Base-by-base conservation (phyloP, 2,797 vertebrate genomes). In the Mycteria americana region DNA sequence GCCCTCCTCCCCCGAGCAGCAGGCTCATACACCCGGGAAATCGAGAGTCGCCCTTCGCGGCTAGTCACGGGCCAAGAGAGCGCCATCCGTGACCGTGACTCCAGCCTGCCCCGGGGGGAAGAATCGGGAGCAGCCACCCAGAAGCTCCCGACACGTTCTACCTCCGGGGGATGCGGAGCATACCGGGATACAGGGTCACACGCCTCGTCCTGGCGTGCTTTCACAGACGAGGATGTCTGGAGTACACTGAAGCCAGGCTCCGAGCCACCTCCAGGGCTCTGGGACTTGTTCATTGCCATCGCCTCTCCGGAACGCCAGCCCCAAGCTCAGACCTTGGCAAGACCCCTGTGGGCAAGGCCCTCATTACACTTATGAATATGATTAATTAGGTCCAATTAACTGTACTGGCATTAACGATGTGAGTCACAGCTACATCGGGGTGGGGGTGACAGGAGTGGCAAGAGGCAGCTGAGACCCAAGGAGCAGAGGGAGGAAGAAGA, bases 331-430 rank as follows among this genome's bases (percentile, higher is more conserved):
- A 67, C 82, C 87, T 89, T 68, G 9, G 12, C 24, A 23, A 95
- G 90, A 96, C 81, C 75, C 84, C 78, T 69, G 33, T 80, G 70
- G 72, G 67, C 78, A 92, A 87, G 43, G 59, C 63, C 68, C 46
- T 95, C 60, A 18, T 90, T 92, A 88, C 70, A 56, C n/a, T 88
- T 85, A 80, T 25, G 51, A 91, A 88, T 92, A 93, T 48, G 53
- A 96, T 96, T 93, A 95, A 95, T 91, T 80, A 91, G 72, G 64
- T 53, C 73, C 64, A 95, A 83, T 95, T 93, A 95, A 77, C 73
- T 83, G 50, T 63, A 80, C 39, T 30, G 72, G 72, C 92, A 74
- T 83, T 83, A 92, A 95, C 18, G 28, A 91, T 56, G 62, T 57
- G 82, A 77, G 46, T 94, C 83, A 53, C 45, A 14, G 27, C 24